A percentile compares a stretch with the other conserved stretches of the same genome.
Conservation (phyloP, 2,888 invertebrate genomes). For the Acleris emargana region DNA sequence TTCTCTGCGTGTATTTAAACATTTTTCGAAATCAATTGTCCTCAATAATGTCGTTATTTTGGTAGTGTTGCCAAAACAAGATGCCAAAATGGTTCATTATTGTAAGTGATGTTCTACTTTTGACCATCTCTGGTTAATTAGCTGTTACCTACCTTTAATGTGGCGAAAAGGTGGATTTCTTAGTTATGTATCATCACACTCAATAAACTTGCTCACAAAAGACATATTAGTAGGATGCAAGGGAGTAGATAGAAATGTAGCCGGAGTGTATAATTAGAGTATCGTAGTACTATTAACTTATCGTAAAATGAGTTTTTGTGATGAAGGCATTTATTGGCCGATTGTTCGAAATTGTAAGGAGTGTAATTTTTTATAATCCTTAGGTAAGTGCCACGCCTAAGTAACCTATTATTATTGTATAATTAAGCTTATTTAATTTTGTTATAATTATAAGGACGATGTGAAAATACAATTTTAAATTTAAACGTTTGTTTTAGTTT, state of each 20-base stretch:
- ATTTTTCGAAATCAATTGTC: constrained; percentile 1
- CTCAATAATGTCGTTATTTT: constrained; percentile 55
- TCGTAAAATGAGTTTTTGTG: constrained; percentile 59
- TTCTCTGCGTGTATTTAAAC: constrained; percentile 38
- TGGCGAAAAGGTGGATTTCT: background rate
- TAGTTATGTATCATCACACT: constrained; percentile 45
- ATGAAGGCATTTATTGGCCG: constrained; percentile 80
- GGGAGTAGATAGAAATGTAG: constrained; percentile 57
- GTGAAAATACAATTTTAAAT: constrained; percentile 71
- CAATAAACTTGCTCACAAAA: constrained; percentile 76
- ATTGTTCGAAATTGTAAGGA: constrained; percentile 68
- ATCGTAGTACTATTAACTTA: constrained; percentile 38
- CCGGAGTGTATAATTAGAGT: constrained; percentile 48
- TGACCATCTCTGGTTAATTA: constrained; percentile 41
- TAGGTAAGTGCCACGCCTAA: constrained; percentile 81
- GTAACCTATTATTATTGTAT: constrained; percentile 63
- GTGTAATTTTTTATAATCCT: constrained; percentile 73
- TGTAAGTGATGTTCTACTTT: constrained; percentile 55
- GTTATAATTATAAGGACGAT: constrained; percentile 70
- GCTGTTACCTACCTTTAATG: background rate
- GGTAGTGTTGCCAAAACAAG: constrained; percentile 76
- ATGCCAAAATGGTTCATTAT: constrained; percentile 73
- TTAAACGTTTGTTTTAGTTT: constrained; percentile 46
- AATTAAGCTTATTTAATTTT: constrained; percentile 78
- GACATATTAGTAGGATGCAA: constrained; percentile 66